phyloP scores from a whole-genome alignment of 1,140 invertebrate genomes.

The Dermatophagoides farinae region DNA sequence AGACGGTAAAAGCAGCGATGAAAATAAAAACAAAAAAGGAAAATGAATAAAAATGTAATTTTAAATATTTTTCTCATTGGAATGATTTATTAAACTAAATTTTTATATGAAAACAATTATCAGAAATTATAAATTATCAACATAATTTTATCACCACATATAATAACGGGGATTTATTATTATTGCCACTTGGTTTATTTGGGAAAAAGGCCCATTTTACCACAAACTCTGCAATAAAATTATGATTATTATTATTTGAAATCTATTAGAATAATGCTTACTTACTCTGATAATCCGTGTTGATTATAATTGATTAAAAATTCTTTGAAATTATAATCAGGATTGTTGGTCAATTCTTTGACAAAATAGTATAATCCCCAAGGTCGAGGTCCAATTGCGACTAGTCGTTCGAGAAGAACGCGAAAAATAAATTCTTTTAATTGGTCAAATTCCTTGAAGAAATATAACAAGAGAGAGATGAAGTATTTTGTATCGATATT shows the following conservation, averaged over 20 bases:
- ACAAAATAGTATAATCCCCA: conserved; percentile 98
- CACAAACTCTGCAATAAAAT: too few relatives aligned
- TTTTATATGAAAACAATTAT: neutral
- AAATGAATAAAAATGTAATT: neutral
- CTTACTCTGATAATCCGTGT: too few relatives aligned
- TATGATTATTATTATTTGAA: too few relatives aligned
- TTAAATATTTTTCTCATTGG: neutral
- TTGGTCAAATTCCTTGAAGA: conserved; percentile 84
- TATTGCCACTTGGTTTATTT: too few relatives aligned
- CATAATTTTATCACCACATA: neutral
- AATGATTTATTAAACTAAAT: neutral
- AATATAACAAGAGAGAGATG: conserved; percentile 81
- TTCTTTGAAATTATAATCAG: conserved; percentile 69
- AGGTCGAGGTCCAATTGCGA: conserved; percentile 93
- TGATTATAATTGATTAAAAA: too few relatives aligned
- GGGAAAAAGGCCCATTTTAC: too few relatives aligned
- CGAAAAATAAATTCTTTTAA: conserved; percentile 61
- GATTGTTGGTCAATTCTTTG: conserved; percentile 96
- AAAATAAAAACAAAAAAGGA: neutral
- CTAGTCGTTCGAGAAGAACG: conserved; percentile 83
- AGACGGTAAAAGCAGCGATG: neutral
- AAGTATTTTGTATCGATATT: conserved; percentile 99
- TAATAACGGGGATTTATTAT: too few relatives aligned
- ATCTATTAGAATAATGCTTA: too few relatives aligned
- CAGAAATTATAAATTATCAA: neutral